phyloP scores from a whole-genome alignment of 2,797 vertebrate genomes.

The Mionectes olivaceus region DNA sequence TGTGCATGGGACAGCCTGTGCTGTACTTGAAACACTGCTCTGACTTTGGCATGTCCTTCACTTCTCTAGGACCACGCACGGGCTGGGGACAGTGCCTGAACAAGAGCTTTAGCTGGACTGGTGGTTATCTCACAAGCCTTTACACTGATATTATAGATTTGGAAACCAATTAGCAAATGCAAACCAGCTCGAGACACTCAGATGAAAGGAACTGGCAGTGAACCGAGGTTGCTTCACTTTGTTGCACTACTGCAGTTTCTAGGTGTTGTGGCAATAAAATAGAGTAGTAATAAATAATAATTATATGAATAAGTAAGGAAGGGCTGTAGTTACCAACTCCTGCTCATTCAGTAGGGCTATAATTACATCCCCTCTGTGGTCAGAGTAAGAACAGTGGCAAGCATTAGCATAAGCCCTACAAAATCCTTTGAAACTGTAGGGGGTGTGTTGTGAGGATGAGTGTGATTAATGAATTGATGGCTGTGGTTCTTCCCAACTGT shows the following conservation, averaged over 20 bases:
- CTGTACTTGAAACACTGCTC: rapidly evolving
- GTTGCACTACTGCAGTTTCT: not conserved
- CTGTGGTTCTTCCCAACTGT: not conserved
- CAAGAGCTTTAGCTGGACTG: not conserved
- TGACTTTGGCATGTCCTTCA: not conserved
- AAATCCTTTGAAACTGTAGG: not conserved
- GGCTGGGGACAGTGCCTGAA: not conserved
- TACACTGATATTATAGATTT: not conserved
- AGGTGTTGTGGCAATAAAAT: not conserved
- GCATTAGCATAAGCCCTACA: no score
- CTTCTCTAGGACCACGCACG: rapidly evolving
- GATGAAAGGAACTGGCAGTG: not conserved
- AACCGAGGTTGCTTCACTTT: not conserved
- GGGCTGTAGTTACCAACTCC: not conserved
- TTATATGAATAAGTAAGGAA: not conserved
- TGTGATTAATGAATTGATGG: not conserved
- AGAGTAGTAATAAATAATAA: not conserved
- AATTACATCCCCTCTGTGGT: not conserved
- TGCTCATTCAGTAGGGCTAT: not conserved
- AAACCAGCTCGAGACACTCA: not conserved
- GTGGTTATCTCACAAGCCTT: not conserved
- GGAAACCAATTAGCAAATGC: not conserved
- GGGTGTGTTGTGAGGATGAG: not conserved
- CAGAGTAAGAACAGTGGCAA: not conserved
- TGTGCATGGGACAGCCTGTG: rapidly evolving